phyloP scores from a whole-genome alignment of 1,140 invertebrate species.

The Monomorium pharaonis region DNA sequence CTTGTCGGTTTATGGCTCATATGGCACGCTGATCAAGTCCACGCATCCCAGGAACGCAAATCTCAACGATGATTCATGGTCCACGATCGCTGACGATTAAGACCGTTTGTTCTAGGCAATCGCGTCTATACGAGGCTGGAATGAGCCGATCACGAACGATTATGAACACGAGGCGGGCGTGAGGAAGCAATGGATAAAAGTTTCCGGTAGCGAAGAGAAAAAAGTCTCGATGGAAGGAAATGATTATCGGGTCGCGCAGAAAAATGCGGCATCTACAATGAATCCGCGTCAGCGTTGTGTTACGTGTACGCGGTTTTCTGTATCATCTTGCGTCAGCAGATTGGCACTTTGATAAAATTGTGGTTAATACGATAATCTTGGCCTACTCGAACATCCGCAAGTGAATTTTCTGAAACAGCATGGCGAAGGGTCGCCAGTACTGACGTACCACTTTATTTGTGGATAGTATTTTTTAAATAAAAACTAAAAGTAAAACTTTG shows the following conservation, averaged over 20 bases:
- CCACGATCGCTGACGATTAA: background rate
- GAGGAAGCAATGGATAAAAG: background rate
- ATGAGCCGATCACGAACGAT: background rate
- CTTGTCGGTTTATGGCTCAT: background rate
- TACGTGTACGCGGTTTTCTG: conserved; percentile 51
- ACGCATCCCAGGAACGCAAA: background rate
- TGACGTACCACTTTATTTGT: too few relatives aligned
- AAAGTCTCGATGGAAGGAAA: background rate
- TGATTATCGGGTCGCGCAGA: conserved; percentile 4
- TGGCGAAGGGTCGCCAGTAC: too few relatives aligned
- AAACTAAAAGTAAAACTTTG: too few relatives aligned
- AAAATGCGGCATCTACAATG: conserved; percentile 11
- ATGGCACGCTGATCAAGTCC: background rate
- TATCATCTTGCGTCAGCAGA: conserved; percentile 59
- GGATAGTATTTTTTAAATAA: too few relatives aligned
- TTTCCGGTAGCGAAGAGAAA: background rate
- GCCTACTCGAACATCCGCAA: background rate
- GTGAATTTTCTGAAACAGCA: background rate
- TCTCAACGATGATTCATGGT: conserved; percentile 14
- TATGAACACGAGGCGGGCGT: background rate
- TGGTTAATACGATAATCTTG: conserved; percentile 13
- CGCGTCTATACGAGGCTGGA: too few relatives aligned
- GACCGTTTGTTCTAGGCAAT: background rate
- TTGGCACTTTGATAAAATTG: conserved; percentile 13
- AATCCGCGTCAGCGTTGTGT: conserved; percentile 56